Base-by-base conservation (phyloP, 2,113 vertebrate genomes). In the Lepisosteus oculatus region DNA sequence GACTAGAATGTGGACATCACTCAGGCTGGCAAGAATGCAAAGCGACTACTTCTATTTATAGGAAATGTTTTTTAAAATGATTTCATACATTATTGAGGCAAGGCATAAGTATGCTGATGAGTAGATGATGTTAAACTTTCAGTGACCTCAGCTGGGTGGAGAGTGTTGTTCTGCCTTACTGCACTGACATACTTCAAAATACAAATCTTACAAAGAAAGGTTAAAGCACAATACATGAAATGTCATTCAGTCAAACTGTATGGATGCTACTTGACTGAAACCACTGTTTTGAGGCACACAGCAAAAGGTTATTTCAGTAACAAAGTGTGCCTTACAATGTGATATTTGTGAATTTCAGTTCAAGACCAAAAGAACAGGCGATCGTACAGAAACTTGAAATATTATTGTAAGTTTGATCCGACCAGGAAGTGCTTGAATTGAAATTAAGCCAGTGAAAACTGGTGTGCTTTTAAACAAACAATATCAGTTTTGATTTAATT, bases 61-160 rank as follows among this genome's bases (percentile, higher is more conserved):
- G 72, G 74, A 85, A 81, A 64, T 81, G 75, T 81, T 88, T 87
- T 85, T 85, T 74, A 84, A 81, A 70, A 78, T 74, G 56, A 68
- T 83, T 78, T 78, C 87, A 91, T 92, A 86, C 87, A 91, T 91
- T 89, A 91, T 92, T 92, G 90, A 92, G 77, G 77, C 84, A 72
- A 80, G 86, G 86, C 87, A 89, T 85, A 90, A 88, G 90, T 90
- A 89, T 90, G 89, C 86, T 88, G 88, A 91, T 90, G 90, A 92
- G 89, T 88, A 91, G 89, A 91, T 92, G 90, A 90, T 90, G 90
- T 91, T 92, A 85, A 92, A 90, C 91, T 91, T 85, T 88, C 79
- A 78, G 69, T 91, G 89, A 92, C 89, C 91, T 72, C 62, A 74
- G 81, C 78, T 72, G 86, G 87, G 85, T 88, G 86, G 66, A 15